Evolutionary conservation across 92 coral and sea anemone species (phyloP).

Genomic region (Isaurus tuberculatus): DNA sequence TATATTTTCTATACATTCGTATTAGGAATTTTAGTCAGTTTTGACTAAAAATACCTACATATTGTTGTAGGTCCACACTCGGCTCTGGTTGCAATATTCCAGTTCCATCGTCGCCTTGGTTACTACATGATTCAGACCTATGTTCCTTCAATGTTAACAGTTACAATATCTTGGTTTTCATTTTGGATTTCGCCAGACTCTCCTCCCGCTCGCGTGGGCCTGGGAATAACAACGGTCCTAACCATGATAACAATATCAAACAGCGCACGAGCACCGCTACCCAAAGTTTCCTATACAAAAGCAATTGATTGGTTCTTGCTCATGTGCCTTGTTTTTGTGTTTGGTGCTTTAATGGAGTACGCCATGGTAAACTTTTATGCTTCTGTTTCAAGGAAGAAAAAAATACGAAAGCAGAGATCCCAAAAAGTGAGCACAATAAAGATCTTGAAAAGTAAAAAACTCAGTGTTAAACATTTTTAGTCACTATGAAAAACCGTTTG

Average conservation of each 20-base stretch:
- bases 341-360: conserved; percentile 98
- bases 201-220: conserved; percentile 97
- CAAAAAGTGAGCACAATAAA: neutral
- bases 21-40: neutral
- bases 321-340: conserved; percentile 95
- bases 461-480: too few species aligned
- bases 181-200: conserved; percentile 99
- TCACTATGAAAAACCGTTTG: too few species aligned
- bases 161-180: conserved; percentile 94
- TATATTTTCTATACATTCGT: too few species aligned
- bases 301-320: conserved; percentile 98
- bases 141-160: conserved; percentile 95
- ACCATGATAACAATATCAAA: conserved; percentile 97
- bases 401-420: conserved; percentile 39
- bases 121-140: conserved; percentile 98
- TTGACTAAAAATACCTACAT: neutral
- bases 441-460: too few species aligned
- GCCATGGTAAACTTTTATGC: conserved; percentile 92
- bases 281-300: conserved; percentile 84
- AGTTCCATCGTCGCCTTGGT: conserved; percentile 99
- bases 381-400: conserved; percentile 71
- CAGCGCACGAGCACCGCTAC: conserved; percentile 99
- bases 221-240: conserved; percentile 96
- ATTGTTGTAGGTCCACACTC: conserved; percentile 85
- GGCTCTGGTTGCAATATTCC: conserved; percentile 87